Base-by-base conservation (phyloP, 2,797 vertebrate genomes). In the Sebastes iracundus region DNA sequence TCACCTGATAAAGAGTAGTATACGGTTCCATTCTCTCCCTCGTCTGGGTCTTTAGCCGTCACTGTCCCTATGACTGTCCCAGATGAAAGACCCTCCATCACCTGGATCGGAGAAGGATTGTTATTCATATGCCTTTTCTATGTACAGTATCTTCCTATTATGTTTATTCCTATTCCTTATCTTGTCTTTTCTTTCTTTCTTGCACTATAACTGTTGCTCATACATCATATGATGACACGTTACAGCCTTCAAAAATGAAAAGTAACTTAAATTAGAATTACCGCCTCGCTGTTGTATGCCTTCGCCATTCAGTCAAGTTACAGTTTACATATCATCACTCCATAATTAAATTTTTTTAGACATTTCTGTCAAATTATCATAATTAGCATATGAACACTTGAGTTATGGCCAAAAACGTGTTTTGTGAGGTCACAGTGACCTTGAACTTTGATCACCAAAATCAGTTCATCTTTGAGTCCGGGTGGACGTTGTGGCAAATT, bases 11-110 rank as follows among this genome's bases (percentile, higher is more conserved):
- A 87, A 0, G 96, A 96, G 93, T 98, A 99, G 83, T 91, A 91
- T 68, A 99, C 77, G 5, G 98, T 99, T 20, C 98, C 97, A 0
- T 99, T 99, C 93, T 99, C 98, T 16, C 97, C 98, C 79, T 99
- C 98, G 0, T 99, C 98, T 0, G 97, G 96, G 85, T 99, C 98
- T 92, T 97, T 99, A 83, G 98, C 98, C 25, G 96, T 96, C 69
- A 99, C 72, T 4, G 96, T 96, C 0, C 96, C 96, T 1, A 99
- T 83, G 20, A 98, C 90, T 14, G 97, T 96, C 52, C 98, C 98
- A 0, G 97, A 94, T 0, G 96, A 92, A 77, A 97, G 96, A 9
- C 97, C 96, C 77, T 99, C 98, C 89, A 95, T 95, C 73, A 99
- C 96, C 98, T 99, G 81, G 22, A 85, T 72, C 30, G 2, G 20